Evolutionary conservation across 2,113 vertebrate genomes (phyloP).

Genomic region (Elachura formosa): DNA sequence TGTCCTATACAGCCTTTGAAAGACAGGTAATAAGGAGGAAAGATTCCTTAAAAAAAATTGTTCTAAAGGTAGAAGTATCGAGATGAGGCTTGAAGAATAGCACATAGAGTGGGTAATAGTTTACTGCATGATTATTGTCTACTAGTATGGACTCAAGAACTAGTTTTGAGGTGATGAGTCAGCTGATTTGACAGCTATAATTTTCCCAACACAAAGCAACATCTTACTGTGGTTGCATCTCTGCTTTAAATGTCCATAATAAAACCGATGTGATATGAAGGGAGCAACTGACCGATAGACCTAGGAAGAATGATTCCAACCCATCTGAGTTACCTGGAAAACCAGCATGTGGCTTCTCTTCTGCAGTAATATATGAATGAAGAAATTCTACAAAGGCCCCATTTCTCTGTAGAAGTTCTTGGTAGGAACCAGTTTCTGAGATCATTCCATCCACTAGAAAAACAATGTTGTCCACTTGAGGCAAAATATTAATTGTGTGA

Average conservation of each 20-base stretch:
- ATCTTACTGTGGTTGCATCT: background rate
- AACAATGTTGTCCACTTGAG: constrained; percentile 84
- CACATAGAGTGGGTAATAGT: background rate
- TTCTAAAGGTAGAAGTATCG: background rate
- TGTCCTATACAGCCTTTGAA: background rate
- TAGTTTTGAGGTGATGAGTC: background rate
- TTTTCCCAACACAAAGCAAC: background rate
- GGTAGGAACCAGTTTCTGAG: constrained; percentile 87
- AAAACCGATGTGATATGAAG: background rate
- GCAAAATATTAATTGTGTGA: constrained; percentile 83
- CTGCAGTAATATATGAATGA: background rate
- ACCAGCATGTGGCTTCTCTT: background rate
- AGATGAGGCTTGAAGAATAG: background rate
- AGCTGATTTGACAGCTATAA: background rate
- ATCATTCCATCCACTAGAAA: constrained; percentile 84
- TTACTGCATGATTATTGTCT: background rate
- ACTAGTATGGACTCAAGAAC: background rate
- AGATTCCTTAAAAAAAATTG: background rate
- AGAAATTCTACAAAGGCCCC: constrained; percentile 88
- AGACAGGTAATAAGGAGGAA: background rate
- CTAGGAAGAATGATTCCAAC: background rate
- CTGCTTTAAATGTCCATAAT: background rate
- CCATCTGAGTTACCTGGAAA: background rate
- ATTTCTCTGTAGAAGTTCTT: constrained; percentile 83
- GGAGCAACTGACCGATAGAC: background rate